Conservation (phyloP, 2,797 vertebrate species). For the Choloepus didactylus region DNA sequence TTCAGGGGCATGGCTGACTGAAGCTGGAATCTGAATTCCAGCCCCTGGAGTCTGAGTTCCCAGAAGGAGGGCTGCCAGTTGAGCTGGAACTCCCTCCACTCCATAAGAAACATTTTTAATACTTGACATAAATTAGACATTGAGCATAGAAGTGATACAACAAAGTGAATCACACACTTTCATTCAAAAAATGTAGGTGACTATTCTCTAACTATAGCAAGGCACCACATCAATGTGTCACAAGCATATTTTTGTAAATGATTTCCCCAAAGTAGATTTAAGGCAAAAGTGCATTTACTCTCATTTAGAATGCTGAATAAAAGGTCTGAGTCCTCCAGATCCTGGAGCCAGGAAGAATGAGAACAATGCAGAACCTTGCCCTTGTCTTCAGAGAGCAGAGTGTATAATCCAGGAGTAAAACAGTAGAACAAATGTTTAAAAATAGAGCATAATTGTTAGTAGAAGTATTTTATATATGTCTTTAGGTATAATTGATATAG, state of each 20-base stretch:
- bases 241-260: not conserved
- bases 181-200: not conserved
- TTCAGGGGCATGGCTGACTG: no score
- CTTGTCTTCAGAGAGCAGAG: not conserved
- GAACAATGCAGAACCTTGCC: not conserved
- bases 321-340: not conserved
- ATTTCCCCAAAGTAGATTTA: not conserved
- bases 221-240: not conserved
- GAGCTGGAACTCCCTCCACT: no score
- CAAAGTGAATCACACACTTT: not conserved
- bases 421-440: not conserved
- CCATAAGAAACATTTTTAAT: not conserved
- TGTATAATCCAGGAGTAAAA: not conserved
- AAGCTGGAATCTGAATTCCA: no score
- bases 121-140: not conserved
- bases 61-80: no score
- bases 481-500: no score
- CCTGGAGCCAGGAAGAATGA: not conserved
- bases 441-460: not conserved
- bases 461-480: no score
- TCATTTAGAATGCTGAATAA: not conserved
- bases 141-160: conserved; percentile 1
- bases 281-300: not conserved
- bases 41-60: no score
- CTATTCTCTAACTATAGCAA: not conserved